Evolutionary conservation across 2,797 vertebrate species (phyloP).

Genomic region (Pelochelys cantorii): DNA sequence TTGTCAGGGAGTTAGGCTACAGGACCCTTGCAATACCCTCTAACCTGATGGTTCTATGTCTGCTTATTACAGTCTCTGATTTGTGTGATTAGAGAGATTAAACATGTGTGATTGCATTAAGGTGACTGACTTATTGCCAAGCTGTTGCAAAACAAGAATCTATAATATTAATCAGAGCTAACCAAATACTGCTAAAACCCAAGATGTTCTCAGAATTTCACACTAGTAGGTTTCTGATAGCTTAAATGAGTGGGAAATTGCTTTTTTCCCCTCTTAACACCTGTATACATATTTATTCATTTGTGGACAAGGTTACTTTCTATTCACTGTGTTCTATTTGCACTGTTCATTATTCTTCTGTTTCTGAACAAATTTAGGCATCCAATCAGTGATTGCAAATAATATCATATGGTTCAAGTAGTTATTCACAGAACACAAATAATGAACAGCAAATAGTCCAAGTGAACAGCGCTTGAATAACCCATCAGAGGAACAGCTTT

Average conservation of each 20-base stretch:
- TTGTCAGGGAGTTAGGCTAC: neutral
- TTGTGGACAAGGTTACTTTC: conserved; percentile 2
- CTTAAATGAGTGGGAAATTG: neutral
- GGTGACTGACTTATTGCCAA: neutral
- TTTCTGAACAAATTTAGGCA: neutral
- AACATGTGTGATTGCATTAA: neutral
- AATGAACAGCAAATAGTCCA: neutral
- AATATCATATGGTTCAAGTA: neutral
- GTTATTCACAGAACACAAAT: neutral
- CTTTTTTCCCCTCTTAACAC: conserved; percentile 1
- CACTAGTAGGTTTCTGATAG: neutral
- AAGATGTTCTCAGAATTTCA: neutral
- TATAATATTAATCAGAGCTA: neutral
- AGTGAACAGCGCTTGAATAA: neutral
- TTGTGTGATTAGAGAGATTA: neutral
- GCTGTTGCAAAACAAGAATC: neutral
- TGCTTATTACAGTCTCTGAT: neutral
- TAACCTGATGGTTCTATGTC: neutral
- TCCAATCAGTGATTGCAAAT: neutral
- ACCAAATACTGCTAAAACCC: neutral
- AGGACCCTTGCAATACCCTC: neutral
- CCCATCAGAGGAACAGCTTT: neutral
- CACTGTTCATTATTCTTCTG: neutral
- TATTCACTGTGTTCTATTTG: neutral
- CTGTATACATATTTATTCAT: conserved; percentile 7